phyloP scores from a whole-genome alignment of 64 coral and sea anemone species.

The Montipora sp. region DNA sequence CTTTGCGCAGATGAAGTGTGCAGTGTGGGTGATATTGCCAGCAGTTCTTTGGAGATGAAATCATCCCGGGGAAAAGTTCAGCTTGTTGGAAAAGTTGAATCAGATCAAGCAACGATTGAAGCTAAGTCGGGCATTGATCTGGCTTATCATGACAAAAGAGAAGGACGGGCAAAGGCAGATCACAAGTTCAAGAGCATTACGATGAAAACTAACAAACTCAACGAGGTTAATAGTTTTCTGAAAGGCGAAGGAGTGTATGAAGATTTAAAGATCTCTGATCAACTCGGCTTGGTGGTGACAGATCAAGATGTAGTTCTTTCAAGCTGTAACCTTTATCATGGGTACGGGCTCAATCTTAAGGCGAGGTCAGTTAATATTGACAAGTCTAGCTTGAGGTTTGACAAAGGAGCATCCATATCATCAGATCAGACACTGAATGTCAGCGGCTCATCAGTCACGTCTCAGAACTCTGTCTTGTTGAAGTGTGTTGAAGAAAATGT shows the following conservation, averaged over 20 bases:
- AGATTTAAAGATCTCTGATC: slow-evolving; percentile 57
- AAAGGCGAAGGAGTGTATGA: slow-evolving; percentile 64
- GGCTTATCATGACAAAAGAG: slow-evolving; percentile 51
- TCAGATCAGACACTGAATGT: slow-evolving; percentile 52
- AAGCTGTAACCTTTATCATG: slow-evolving; percentile 40
- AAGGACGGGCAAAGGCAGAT: slow-evolving; percentile 22
- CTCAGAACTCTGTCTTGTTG: slow-evolving; percentile 23
- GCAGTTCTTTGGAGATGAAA: slow-evolving; percentile 39
- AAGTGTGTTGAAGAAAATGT: slow-evolving; percentile 48
- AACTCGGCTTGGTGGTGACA: slow-evolving; percentile 51
- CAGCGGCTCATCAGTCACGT: slow-evolving; percentile 12
- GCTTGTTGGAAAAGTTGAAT: slow-evolving; percentile 59
- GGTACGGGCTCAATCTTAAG: slow-evolving; percentile 37
- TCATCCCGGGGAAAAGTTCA: slow-evolving; percentile 43
- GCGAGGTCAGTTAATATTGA: slow-evolving; percentile 60
- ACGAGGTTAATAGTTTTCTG: slow-evolving; percentile 51
- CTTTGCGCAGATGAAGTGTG: slow-evolving; percentile 41
- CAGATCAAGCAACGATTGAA: slow-evolving; percentile 46
- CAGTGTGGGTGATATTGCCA: slow-evolving; percentile 44
- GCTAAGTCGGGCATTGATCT: slow-evolving; percentile 41
- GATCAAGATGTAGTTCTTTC: slow-evolving; percentile 69
- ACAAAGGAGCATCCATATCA: slow-evolving; percentile 56
- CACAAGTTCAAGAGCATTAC: slow-evolving; percentile 59
- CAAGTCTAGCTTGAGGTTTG: slow-evolving; percentile 10
- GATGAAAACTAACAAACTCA: slow-evolving; percentile 59